These are phyloP conservation scores for Mesaphorura yosii DNA, from an alignment of 1,140 invertebrate genomes.

Conservation along the genomic window DNA sequence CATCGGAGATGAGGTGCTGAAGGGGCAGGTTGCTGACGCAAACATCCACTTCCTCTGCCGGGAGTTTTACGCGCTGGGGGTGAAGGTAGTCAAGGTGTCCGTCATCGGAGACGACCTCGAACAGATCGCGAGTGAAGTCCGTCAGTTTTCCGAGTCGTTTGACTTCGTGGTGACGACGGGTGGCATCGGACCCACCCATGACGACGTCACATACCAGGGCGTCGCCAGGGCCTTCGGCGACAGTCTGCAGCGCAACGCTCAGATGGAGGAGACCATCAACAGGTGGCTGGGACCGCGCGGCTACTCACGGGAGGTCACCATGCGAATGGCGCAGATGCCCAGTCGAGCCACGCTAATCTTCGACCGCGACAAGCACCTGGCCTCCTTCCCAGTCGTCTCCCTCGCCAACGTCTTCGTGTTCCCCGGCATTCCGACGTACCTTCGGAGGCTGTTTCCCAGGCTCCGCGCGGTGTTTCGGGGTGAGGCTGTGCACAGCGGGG, in stretches of 20 bases:
- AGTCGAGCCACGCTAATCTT: slow-evolving; percentile 33
- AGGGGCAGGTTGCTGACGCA: slow-evolving; percentile 60
- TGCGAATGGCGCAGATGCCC: slow-evolving; percentile 44
- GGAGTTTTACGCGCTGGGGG: slow-evolving; percentile 51
- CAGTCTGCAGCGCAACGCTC: slow-evolving; percentile 45
- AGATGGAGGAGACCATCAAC: slow-evolving; percentile 46
- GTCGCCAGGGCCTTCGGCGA: slow-evolving; percentile 59
- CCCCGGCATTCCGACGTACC: slow-evolving; percentile 46
- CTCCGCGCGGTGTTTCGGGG: slow-evolving; percentile 34
- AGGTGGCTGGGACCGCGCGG: slow-evolving; percentile 22
- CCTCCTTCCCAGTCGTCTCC: slow-evolving; percentile 51
- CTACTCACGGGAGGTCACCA: slow-evolving; percentile 11
- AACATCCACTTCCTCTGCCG: slow-evolving; percentile 59
- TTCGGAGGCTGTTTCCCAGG: slow-evolving; percentile 27
- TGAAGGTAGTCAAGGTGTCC: slow-evolving; percentile 56
- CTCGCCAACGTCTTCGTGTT: slow-evolving; percentile 64
- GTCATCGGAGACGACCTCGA: slow-evolving; percentile 58
- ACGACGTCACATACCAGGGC: slow-evolving; percentile 71
- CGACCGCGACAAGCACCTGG: slow-evolving; percentile 26
- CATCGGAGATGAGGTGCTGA: slow-evolving; percentile 76
- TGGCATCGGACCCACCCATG: slow-evolving; percentile 73
- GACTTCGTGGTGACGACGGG: slow-evolving; percentile 63
- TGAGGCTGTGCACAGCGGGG: slow-evolving; percentile 34
- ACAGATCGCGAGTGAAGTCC: slow-evolving; percentile 56
- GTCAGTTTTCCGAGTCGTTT: slow-evolving; percentile 47